Percentiles rank a stretch among this genome's conserved stretches.
Evolutionary conservation across 2,113 vertebrate genomes (phyloP).

Genomic region (Dicerorhinus sumatrensis): DNA sequence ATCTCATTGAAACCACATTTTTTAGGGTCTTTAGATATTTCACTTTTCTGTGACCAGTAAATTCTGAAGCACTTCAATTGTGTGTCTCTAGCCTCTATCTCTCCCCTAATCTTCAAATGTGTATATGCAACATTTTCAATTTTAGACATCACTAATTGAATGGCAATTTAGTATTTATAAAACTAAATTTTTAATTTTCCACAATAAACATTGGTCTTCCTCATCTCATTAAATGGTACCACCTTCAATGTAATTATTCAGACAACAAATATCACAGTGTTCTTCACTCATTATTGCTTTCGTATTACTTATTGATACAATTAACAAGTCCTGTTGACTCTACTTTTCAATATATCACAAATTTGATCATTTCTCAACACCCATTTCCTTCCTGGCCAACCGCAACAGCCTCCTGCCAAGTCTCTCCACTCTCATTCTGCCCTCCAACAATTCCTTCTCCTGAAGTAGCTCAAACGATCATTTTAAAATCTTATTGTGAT

Average conservation of each 20-base stretch:
- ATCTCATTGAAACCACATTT: neutral
- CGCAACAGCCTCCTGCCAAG: too few relatives aligned
- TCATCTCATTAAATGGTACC: neutral
- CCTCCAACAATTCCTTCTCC: neutral
- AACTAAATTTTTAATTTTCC: neutral
- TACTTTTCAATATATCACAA: neutral
- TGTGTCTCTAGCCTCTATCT: neutral
- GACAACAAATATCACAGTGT: neutral
- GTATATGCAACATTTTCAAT: neutral
- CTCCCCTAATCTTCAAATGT: neutral
- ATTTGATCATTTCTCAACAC: rapidly evolving
- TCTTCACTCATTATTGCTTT: neutral
- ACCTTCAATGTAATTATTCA: neutral
- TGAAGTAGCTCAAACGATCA: neutral
- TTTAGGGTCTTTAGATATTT: neutral
- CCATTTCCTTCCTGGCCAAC: neutral
- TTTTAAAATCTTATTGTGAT: neutral
- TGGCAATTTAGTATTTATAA: neutral
- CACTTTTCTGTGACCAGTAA: neutral
- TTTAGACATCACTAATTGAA: neutral
- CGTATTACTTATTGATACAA: neutral
- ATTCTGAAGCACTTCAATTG: neutral
- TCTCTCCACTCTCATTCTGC: neutral
- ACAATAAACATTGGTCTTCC: neutral
- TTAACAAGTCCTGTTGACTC: neutral